Percentiles rank a stretch among this genome's conserved stretches.
These are phyloP conservation scores for Cyprinodon tularosa DNA, from an alignment of 2,113 vertebrate genomes.

Conservation along the genomic window DNA sequence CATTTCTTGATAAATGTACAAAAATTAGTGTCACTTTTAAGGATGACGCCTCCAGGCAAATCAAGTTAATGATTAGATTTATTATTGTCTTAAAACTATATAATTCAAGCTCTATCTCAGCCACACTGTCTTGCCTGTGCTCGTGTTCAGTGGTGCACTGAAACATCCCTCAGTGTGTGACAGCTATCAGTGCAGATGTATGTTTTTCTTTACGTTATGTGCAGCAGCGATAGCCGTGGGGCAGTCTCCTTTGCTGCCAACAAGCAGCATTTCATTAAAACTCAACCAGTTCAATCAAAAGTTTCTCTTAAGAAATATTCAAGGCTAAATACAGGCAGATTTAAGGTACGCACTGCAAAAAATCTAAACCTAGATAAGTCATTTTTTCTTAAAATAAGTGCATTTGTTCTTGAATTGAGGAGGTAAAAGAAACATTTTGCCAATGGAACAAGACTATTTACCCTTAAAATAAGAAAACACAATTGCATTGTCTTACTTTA, in stretches of 20 bases:
- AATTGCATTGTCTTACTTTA: too few relatives aligned
- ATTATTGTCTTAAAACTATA: conserved; percentile 54
- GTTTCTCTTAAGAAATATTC: conserved; percentile 47
- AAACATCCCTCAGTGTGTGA: conserved; percentile 39
- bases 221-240: conserved; percentile 65
- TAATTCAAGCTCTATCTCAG: conserved; percentile 26
- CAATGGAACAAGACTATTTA: too few relatives aligned
- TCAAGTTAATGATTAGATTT: conserved; percentile 59
- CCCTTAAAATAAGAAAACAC: too few relatives aligned
- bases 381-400: not conserved
- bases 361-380: not conserved
- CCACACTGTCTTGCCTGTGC: conserved; percentile 17
- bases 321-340: conserved; percentile 53
- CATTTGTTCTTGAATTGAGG: too few relatives aligned
- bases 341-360: not conserved
- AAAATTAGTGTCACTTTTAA: conserved; percentile 76
- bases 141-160: conserved; percentile 23
- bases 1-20: conserved; percentile 70
- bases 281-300: conserved; percentile 61
- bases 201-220: conserved; percentile 53
- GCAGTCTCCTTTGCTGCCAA: conserved; percentile 64
- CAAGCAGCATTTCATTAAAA: conserved; percentile 72
- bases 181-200: conserved; percentile 46
- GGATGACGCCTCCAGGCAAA: conserved; percentile 62
- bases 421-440: too few relatives aligned